Base-by-base conservation (phyloP, 2,888 invertebrate species). In the Latheticus oryzae region DNA sequence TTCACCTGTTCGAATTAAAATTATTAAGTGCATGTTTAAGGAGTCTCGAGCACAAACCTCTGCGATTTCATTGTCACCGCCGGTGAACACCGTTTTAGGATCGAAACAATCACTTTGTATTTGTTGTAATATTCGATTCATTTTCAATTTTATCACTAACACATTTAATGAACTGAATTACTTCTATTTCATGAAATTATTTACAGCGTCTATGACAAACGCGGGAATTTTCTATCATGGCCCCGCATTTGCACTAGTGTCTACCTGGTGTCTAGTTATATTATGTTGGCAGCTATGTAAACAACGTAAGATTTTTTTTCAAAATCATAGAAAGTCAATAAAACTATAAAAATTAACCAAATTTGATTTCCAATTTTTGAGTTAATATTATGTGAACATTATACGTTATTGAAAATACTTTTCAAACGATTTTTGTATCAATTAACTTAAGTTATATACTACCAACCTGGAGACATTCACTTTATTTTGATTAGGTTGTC, bases 201-300 rank as follows among this genome's bases (percentile, higher is more conserved):
- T 45, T 45, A 37, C 37, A 15, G 16, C 37, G 21, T 19, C 21
- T 19, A 13, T 45, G 45, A 30, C 45, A 45, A 23, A 45, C 45
- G 45, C 45, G 45, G 45, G 45, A 45, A 45, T 30, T 43, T 30
- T 43, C 30, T 45, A 30, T 45, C 45, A 45, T 32, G 30, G 28
- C 30, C 8, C 17, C 32, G 9, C n/a, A n/a, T n/a, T n/a, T n/a
- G n/a, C n/a, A n/a, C n/a, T n/a, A n/a, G n/a, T n/a, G n/a, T n/a
- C n/a, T n/a, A n/a, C n/a, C n/a, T n/a, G n/a, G n/a, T n/a, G n/a
- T n/a, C n/a, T n/a, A n/a, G n/a, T n/a, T 5, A 21, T 23, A 21
- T 23, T 38, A 2, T 21, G 45, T 45, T 45, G 45, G 30, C 12
- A 3, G 17, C 17, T 17, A 8, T 32, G 30, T 3, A 26, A 7